Evolutionary conservation across 2,888 invertebrate species (phyloP), one percentile per base, ranked within the genome.

Genomic region (Agriotes lineatus): DNA sequence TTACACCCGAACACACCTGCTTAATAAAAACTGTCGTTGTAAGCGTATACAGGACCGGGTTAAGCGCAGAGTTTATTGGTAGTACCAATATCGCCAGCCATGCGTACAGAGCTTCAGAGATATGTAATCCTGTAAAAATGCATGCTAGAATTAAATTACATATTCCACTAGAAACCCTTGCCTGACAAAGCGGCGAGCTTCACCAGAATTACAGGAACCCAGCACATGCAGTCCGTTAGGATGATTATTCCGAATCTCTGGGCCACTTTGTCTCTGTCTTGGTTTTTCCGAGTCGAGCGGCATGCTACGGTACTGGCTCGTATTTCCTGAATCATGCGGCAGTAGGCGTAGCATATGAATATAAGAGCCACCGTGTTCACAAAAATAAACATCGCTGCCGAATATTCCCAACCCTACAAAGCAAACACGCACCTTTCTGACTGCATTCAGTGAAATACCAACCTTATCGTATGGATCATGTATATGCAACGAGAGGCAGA

Each of bases 11-110:
- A 68, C 60, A 74, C 73, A 86, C 85, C 80, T 89, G 89, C 79
- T 88, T 88, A 76, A 87, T 88, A 75, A 89, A 89, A 1, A 88
- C 82, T n/a, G 87, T 87, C 1, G 89, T 89, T 1, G 89, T 89
- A 45, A 89, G 76, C 0, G 89, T 89, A 78, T 89, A 89, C 39
- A 89, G 82, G n/a, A 89, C 84, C 0, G 89, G 89, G 81, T 89
- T 89, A 5, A 89, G 79, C 0, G 89, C 89, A 0, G 88, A 89
- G 78, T 89, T 89, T 2, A 90, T 88, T 0, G 89, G 89, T 30
- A 90, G 80, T 3, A 89, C 86, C 71, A 89, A 85, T 16, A 90
- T 87, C 0, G 89, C 89, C 69, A 90, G 77, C 88, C 88, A 89
- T 5, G 88, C 89, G 75, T 90, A 89, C 6, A 89, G 76, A 57